Evolutionary conservation across 2,113 vertebrate genomes (phyloP), one percentile per base, ranked within the genome.

Genomic region (Gadus chalcogrammus): DNA sequence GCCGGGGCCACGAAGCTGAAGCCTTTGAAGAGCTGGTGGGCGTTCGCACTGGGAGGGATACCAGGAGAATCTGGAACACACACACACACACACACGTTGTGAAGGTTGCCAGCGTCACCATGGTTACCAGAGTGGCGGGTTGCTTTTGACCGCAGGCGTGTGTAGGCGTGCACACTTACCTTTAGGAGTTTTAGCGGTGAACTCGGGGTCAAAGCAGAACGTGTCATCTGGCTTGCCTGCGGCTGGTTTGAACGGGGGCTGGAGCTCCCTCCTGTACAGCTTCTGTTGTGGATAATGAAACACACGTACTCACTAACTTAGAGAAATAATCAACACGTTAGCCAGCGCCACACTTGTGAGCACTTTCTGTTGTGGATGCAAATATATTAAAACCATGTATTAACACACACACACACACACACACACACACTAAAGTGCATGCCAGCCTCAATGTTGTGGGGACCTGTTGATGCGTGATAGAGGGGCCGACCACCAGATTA

Each of bases 151-250:
- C 52, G 24, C 8, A 12, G 38, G 24, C 31, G 61, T 58, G 73
- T 12, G 75, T 65, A 7, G 12, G 73, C 72, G 71, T 71, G 28
- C 24, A 15, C 17, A 31, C 69, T 74, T 84, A 98, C 97, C 97
- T 95, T 98, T 98, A 79, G 96, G 96, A 48, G 96, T 99, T 95
- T 98, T 99, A 82, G 96, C 95, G 72, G 97, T 99, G 91, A 98
- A 99, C 89, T 99, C 97, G 20, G 97, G 95, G 92, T 99, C 97
- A 65, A 99, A 99, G 89, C 96, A 99, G 89, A 98, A 98, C 2
- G 97, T 98, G 86, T 98, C 95, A 78, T 98, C 96, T 79, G 96
- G 94, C 88, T 97, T 98, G 81, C 97, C 97, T 84, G 95, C 93
- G 74, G 96, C 95, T 71, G 96, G 96, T 88, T 96, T 97, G 85